These are phyloP conservation scores for Drosophila orosa DNA, from an alignment of 1,140 invertebrate genomes.

Conservation along the genomic window DNA sequence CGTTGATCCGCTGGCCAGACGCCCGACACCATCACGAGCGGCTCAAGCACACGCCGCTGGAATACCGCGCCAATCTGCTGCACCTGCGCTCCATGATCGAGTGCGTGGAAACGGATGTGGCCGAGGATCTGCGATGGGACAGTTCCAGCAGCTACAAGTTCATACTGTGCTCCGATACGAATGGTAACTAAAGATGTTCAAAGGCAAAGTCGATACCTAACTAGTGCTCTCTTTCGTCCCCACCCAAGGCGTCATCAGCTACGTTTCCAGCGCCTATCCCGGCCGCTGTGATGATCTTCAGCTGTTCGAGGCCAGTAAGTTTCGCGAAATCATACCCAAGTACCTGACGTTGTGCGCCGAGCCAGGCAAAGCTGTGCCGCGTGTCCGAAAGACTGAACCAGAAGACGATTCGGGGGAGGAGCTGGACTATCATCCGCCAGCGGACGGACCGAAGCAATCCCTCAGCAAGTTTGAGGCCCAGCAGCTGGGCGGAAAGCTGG, in stretches of 20 bases:
- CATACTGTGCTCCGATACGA: constrained; percentile 74
- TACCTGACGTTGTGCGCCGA: constrained; percentile 77
- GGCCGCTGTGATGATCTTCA: constrained; percentile 76
- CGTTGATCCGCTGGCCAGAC: constrained; percentile 75
- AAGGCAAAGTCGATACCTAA: neutral
- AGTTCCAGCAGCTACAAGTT: constrained; percentile 75
- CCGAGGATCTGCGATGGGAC: constrained; percentile 48
- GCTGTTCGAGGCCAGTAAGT: constrained; percentile 71
- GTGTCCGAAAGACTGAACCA: constrained; percentile 7
- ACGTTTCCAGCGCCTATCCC: constrained; percentile 72
- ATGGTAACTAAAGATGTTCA: constrained; percentile 38
- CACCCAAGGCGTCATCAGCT: constrained; percentile 69
- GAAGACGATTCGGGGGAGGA: constrained; percentile 31
- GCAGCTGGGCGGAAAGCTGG: constrained; percentile 62
- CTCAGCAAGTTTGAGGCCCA: constrained; percentile 63
- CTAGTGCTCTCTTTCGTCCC: neutral
- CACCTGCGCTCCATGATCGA: constrained; percentile 80
- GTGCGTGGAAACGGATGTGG: constrained; percentile 78
- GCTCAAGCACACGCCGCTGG: constrained; percentile 73
- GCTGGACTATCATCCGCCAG: constrained; percentile 16
- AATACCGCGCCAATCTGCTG: constrained; percentile 66
- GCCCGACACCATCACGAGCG: constrained; percentile 69
- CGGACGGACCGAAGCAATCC: constrained; percentile 9
- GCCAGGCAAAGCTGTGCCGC: constrained; percentile 66
- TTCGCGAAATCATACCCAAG: constrained; percentile 68